Conservation (phyloP, 2,888 invertebrate species). For the Zootermopsis nevadensis region DNA sequence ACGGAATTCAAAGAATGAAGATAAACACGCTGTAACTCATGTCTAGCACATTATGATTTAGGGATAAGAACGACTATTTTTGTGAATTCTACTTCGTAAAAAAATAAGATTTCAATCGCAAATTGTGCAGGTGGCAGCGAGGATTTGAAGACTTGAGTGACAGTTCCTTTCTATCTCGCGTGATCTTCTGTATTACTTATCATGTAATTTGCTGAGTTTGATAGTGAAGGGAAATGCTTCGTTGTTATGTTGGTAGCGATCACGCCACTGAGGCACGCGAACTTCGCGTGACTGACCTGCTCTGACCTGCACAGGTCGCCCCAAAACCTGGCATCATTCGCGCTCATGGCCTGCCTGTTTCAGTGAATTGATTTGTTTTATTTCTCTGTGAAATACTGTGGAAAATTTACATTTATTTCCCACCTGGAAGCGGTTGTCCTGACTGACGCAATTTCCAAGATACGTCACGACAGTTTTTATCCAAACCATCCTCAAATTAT, state of each 20-base stretch:
- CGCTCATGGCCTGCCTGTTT: no score
- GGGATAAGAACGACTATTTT: background rate
- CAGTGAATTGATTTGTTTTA: no score
- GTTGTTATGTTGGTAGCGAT: background rate
- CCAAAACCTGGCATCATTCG: no score
- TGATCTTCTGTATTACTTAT: background rate
- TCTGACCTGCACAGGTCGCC: background rate
- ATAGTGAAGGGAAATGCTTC: background rate
- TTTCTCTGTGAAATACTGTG: no score
- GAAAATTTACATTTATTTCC: no score
- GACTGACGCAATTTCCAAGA: no score
- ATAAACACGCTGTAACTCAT: background rate
- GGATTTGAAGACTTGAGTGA: constrained; percentile 5
- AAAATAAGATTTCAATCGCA: background rate
- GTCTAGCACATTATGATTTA: background rate
- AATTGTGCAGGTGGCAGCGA: background rate
- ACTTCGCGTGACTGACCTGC: background rate
- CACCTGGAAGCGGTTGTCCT: no score
- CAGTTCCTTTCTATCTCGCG: background rate
- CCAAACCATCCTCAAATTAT: no score
- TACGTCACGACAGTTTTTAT: no score
- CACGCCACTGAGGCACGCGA: background rate
- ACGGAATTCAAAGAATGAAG: background rate
- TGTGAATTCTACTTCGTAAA: background rate
- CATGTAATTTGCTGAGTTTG: background rate